Base-by-base conservation (phyloP, 2,797 vertebrate genomes). In the Pitangus sulphuratus region DNA sequence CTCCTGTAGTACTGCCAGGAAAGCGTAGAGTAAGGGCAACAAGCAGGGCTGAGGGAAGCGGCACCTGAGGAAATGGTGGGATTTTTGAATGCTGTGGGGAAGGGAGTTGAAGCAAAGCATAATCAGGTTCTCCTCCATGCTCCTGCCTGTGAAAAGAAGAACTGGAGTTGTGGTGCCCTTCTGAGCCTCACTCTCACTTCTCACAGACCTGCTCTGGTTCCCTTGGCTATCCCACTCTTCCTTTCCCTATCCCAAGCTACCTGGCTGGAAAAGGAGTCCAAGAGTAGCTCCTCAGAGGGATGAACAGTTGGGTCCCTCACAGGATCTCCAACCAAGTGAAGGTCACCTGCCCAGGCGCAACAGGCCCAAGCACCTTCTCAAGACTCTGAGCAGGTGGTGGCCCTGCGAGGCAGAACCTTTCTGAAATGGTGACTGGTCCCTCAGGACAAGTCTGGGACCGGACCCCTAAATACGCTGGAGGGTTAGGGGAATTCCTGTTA, bases 131-230 rank as follows among this genome's bases (percentile, higher is more conserved):
- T 72, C 45, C 19, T 71, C 39, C 6, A 0, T 20, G 26, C 48
- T 93, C n/a, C 44, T 86, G 33, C 61, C 44, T n/a, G 25, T 16
- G 18, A 8, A 58, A 58, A 47, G 39, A 16, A 64, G 22, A 3
- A 16, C 12, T 0, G 1, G 3, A 28, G 48, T 11, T 24, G 22
- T 7, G 12, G n/a, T 12, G 56, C 19, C 12, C 12, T 44, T 62
- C 24, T 5, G 13, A 66, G 39, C 24, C 10, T 69, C 14, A 9
- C 35, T 42, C 15, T 44, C 17, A 9, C 21, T 54, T 70, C 28
- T 31, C 60, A 39, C 20, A 48, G 4, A 18, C 65, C 33, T 72
- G 53, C 53, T 42, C 58, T 28, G 53, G 30, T 42, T 42, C 26
- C 42, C 6, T 33, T 57, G 42, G 37, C 26, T 53, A 4, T 37